Conservation (phyloP, 2,888 invertebrate species). For the Rotaria magnacalcarata region DNA sequence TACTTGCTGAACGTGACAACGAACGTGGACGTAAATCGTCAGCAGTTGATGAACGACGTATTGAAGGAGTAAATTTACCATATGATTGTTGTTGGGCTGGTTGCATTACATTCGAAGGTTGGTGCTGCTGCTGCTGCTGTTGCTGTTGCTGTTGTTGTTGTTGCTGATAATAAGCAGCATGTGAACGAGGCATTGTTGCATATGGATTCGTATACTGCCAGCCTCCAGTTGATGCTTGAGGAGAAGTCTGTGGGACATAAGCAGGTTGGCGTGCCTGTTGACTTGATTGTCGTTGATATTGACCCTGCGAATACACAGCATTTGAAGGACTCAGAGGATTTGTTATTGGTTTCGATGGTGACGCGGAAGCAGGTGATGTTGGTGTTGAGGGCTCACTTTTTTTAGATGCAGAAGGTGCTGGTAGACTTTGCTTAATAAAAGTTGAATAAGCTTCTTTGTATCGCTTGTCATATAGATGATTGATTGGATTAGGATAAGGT, state of each 20-base stretch:
- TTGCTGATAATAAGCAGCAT: not conserved
- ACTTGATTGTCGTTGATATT: not conserved
- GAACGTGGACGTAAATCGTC: not conserved
- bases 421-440: slow-evolving; percentile 7
- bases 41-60: not conserved
- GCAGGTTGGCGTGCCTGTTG: not conserved
- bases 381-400: not conserved
- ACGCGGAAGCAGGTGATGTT: not conserved
- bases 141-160: not conserved
- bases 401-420: not conserved
- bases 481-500: slow-evolving; percentile 23
- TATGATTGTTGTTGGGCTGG: not conserved
- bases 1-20: not conserved
- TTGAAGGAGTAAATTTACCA: not conserved
- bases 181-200: not conserved
- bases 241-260: no score
- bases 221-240: no score
- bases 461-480: slow-evolving; percentile 33
- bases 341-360: not conserved
- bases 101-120: not conserved
- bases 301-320: not conserved
- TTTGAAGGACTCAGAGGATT: not conserved
- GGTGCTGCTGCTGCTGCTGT: not conserved
- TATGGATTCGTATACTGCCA: not conserved
- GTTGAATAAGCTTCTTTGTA: slow-evolving; percentile 26